Evolutionary conservation across 1,140 invertebrate genomes (phyloP).

Genomic region (Trichonephila inaurata): DNA sequence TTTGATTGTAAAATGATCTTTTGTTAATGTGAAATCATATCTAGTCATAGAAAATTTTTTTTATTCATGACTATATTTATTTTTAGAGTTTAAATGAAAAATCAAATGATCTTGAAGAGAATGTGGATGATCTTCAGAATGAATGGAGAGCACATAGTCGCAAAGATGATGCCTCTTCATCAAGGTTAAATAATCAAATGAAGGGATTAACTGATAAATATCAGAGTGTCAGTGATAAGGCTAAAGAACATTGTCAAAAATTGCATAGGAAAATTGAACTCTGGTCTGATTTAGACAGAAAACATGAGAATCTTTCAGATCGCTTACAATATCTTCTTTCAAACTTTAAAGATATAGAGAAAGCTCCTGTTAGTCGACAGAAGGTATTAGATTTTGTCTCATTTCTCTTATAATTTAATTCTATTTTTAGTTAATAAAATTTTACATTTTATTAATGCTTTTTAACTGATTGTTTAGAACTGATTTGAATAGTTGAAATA

Average conservation of each 20-base stretch:
- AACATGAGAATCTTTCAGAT: constrained; percentile 69
- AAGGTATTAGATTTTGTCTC: constrained; percentile 28
- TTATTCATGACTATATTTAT: background rate
- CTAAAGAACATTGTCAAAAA: constrained; percentile 39
- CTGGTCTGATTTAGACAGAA: constrained; percentile 54
- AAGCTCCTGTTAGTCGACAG: constrained; percentile 36
- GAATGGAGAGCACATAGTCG: constrained; percentile 17
- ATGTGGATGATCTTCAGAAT: constrained; percentile 43
- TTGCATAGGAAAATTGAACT: constrained; percentile 36
- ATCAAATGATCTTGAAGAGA: constrained; percentile 48
- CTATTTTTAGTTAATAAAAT: background rate
- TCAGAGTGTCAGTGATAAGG: constrained; percentile 8
- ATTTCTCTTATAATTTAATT: background rate
- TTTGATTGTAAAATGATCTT: too few relatives aligned
- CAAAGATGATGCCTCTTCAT: background rate
- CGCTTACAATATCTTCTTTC: constrained; percentile 47
- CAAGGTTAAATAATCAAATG: constrained; percentile 60
- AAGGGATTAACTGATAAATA: constrained; percentile 37
- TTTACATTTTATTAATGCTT: too few relatives aligned
- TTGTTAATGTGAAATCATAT: too few relatives aligned
- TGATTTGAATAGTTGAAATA: too few relatives aligned
- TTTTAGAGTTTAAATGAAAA: constrained; percentile 69
- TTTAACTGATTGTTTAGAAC: too few relatives aligned
- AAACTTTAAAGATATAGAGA: constrained; percentile 57
- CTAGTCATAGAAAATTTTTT: too few relatives aligned